phyloP scores from a whole-genome alignment of 2,113 vertebrate genomes.

The Dipodomys merriami region DNA sequence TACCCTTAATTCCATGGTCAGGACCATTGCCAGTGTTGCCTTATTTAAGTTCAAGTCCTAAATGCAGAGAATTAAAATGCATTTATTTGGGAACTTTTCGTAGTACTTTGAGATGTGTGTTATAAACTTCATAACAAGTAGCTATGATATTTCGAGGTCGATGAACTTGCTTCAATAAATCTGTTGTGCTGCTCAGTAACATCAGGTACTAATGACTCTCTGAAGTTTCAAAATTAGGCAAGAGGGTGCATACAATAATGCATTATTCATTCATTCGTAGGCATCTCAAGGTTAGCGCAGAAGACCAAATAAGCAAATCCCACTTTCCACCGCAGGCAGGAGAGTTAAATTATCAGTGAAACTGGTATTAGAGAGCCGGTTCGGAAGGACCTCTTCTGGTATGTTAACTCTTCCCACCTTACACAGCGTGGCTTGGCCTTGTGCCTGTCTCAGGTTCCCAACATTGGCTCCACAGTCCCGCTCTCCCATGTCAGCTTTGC shows the following conservation, averaged over 20 bases:
- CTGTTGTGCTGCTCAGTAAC: slow-evolving; percentile 29
- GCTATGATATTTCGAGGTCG: slow-evolving; percentile 3
- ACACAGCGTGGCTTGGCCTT: neutral
- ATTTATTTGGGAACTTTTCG: slow-evolving; percentile 28
- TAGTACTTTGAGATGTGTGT: neutral
- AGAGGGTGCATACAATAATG: neutral
- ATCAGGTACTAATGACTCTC: neutral
- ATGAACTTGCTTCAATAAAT: neutral
- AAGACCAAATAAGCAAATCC: neutral
- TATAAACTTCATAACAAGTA: neutral
- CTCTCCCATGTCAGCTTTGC: neutral
- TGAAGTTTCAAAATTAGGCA: neutral
- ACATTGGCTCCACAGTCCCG: neutral
- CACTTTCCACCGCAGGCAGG: neutral
- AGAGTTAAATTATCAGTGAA: neutral
- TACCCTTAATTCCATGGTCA: slow-evolving; percentile 29
- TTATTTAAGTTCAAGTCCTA: no score
- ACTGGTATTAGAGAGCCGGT: neutral
- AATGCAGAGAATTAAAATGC: neutral
- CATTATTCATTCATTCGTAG: no score
- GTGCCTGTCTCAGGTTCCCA: neutral
- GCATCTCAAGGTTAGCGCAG: no score
- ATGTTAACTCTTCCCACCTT: neutral
- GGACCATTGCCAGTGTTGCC: neutral
- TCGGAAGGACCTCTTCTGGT: neutral